Percentiles rank a stretch among this genome's conserved stretches.
Evolutionary conservation across 2,797 vertebrate species (phyloP).

Genomic region (Sarcophilus harrisii): DNA sequence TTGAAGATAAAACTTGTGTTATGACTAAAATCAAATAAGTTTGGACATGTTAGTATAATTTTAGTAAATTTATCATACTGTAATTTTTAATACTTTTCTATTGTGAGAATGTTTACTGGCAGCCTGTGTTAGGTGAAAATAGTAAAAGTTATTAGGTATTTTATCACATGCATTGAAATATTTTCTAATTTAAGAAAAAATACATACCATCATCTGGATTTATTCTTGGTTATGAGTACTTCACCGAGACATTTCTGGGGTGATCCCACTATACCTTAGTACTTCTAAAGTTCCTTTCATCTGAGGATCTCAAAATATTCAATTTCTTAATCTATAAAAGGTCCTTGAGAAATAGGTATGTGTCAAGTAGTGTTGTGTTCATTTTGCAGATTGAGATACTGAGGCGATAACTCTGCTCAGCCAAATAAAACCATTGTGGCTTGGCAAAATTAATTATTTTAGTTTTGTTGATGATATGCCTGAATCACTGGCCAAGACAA

Average conservation of each 20-base stretch:
- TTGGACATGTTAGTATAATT: slow-evolving; percentile 44
- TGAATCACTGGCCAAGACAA: background rate
- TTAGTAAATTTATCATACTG: slow-evolving; percentile 46
- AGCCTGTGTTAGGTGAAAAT: background rate
- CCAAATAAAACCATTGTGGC: background rate
- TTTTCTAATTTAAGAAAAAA: background rate
- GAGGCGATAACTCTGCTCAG: background rate
- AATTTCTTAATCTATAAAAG: slow-evolving; percentile 24
- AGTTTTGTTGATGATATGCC: background rate
- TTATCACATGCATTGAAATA: background rate
- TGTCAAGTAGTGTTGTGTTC: background rate
- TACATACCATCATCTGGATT: background rate
- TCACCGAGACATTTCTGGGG: accelerated
- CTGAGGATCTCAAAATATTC: background rate
- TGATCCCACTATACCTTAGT: background rate
- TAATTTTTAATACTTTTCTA: slow-evolving; percentile 22
- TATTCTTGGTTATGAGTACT: background rate
- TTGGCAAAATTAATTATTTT: background rate
- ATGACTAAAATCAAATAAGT: slow-evolving; percentile 13
- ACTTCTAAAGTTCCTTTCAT: background rate
- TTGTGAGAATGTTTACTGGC: slow-evolving; percentile 20
- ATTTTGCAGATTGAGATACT: background rate
- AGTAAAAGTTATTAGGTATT: background rate
- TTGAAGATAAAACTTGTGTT: slow-evolving; percentile 33
- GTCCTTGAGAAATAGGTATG: background rate